These are phyloP conservation scores for Agrilus planipennis DNA, from an alignment of 1,140 invertebrate genomes.

Conservation along the genomic window DNA sequence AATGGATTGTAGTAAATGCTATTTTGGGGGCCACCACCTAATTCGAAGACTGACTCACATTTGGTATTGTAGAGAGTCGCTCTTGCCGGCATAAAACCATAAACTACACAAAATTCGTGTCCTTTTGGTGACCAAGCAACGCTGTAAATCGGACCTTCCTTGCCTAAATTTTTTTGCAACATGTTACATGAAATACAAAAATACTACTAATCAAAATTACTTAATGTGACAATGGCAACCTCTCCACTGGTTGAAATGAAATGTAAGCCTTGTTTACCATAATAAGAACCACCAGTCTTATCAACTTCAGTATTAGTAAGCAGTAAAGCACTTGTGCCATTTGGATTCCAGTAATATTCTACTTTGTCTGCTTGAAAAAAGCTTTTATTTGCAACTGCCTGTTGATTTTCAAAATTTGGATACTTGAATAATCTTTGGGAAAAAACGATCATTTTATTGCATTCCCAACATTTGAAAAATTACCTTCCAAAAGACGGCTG, in stretches of 20 bases:
- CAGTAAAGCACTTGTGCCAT: constrained; percentile 69
- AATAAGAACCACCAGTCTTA: constrained; percentile 88
- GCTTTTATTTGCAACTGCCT: constrained; percentile 72
- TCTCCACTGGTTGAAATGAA: constrained; percentile 78
- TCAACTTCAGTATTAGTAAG: constrained; percentile 85
- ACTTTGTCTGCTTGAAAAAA: constrained; percentile 87
- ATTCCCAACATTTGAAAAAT: constrained; percentile 1
- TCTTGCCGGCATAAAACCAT: constrained; percentile 91
- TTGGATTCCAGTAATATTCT: constrained; percentile 81
- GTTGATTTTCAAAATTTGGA: constrained; percentile 60
- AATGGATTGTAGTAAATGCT: constrained; percentile 81
- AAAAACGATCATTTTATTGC: constrained; percentile 6
- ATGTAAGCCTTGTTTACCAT: constrained; percentile 89
- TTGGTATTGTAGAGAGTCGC: constrained; percentile 85
- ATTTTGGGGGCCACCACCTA: constrained; percentile 82
- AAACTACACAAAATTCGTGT: constrained; percentile 83
- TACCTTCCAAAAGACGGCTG: constrained; percentile 56
- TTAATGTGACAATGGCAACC: constrained; percentile 66
- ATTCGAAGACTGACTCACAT: constrained; percentile 85
- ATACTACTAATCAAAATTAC: constrained; percentile 45
- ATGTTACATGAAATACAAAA: too few species aligned
- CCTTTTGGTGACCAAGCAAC: constrained; percentile 86
- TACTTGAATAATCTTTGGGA: constrained; percentile 69
- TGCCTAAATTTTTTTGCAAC: constrained; percentile 43
- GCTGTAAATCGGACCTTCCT: constrained; percentile 85